Base-by-base conservation (phyloP, 2,113 vertebrate genomes). In the Euleptes europaea region DNA sequence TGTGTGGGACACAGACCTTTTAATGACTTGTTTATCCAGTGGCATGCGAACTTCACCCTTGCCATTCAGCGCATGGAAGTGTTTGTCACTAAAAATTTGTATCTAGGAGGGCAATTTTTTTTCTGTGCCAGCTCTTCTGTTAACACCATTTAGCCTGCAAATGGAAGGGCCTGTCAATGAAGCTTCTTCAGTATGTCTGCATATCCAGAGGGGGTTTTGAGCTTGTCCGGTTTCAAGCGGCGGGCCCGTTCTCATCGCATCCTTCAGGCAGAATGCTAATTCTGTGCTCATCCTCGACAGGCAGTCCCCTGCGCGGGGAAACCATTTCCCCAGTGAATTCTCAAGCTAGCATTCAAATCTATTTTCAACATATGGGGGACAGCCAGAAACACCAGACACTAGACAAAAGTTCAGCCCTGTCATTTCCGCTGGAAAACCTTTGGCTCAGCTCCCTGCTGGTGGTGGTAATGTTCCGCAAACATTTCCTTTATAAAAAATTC, bases 161-260 rank as follows among this genome's bases (percentile, higher is more conserved):
- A 84, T 82, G 91, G 75, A 91, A 87, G 87, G 0, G 0, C 65
- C 87, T 93, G 84, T 89, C 89, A 90, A 38, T 74, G 69, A 51
- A 1, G 28, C 10, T 89, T 93, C 92, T 67, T 80, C 40, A 19
- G 38, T 70, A 35, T 33, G 2, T 54, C 4, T 44, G 28, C 17
- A 40, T 88, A 82, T 92, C 86, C 83, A 88, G 90, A 72, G 91
- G 33, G n/a, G 49, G 60, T 91, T 94, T 89, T 83, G 23, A 88
- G 72, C 72, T 63, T 82, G 84, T 38, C 17, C 0, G 0, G n/a
- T 84, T 88, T 85, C 85, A 83, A 0, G 26, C 83, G 70, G 89
- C 74, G 80, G 84, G 5, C 57, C 77, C 78, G 63, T 82, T 90
- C 89, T 54, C 26, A 66, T 47, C 92, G 84, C 86, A 85, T 60